These are phyloP conservation scores for Tupaia chinensis DNA, from an alignment of 2,113 vertebrate species.

Conservation along the genomic window DNA sequence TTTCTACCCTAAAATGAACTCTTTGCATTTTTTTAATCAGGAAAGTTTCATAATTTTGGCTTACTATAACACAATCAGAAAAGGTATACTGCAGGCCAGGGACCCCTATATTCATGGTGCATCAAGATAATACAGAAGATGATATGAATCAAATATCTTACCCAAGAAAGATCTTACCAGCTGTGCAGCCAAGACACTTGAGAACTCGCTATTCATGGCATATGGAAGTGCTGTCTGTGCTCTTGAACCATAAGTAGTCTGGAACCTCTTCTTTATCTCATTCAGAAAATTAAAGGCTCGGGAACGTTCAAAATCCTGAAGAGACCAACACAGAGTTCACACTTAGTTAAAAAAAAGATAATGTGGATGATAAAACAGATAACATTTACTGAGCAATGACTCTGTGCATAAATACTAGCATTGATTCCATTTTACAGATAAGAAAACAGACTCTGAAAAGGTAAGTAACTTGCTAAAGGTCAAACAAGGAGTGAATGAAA, in stretches of 20 bases:
- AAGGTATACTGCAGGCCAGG: background rate
- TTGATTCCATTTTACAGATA: conserved; percentile 39
- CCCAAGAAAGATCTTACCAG: conserved; percentile 90
- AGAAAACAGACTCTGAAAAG: conserved; percentile 47
- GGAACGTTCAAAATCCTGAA: conserved; percentile 97
- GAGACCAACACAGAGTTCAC: background rate
- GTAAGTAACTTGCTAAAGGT: conserved; percentile 49
- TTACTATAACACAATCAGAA: conserved; percentile 41
- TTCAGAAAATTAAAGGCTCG: conserved; percentile 97
- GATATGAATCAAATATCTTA: conserved; percentile 42
- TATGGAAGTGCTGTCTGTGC: conserved; percentile 98
- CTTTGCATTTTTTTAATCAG: background rate
- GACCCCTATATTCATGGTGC: background rate
- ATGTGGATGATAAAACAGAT: conserved; percentile 35
- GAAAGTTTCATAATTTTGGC: conserved; percentile 5
- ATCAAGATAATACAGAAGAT: conserved; percentile 55
- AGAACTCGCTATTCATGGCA: conserved; percentile 99
- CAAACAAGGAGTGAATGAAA: conserved; percentile 65
- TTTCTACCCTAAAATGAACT: conserved; percentile 19
- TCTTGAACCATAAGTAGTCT: conserved; percentile 97
- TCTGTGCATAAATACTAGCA: conserved; percentile 2
- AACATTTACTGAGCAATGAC: conserved; percentile 54
- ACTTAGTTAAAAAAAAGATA: conserved; percentile 22
- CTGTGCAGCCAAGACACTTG: conserved; percentile 95
- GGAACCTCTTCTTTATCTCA: conserved; percentile 97